These are phyloP conservation scores for Drosophila yooni DNA, from an alignment of 2,888 invertebrate genomes.

Conservation along the genomic window DNA sequence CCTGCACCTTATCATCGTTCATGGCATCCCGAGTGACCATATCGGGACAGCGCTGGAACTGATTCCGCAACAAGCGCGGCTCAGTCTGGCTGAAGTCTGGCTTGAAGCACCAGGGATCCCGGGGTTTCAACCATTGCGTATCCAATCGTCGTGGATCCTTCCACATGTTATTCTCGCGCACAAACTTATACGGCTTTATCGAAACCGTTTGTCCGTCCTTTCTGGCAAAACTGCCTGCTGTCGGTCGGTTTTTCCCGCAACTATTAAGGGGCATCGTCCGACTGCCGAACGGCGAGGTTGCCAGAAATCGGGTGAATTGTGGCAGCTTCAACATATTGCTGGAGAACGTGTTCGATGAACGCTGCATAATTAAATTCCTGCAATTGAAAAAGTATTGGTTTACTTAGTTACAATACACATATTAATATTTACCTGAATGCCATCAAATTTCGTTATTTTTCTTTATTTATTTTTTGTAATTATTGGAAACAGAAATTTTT, in stretches of 20 bases:
- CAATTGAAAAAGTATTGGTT: background rate
- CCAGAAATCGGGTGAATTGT: background rate
- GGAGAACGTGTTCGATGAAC: conserved; percentile 25
- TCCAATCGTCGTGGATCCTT: conserved; percentile 29
- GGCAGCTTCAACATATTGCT: conserved; percentile 18
- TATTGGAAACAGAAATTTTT: conserved; percentile 27
- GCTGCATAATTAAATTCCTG: conserved; percentile 35
- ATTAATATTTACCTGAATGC: conserved; percentile 12
- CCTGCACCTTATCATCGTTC: no score
- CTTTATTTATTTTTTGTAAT: background rate
- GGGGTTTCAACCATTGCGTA: no score
- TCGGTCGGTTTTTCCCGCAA: background rate
- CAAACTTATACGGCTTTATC: no score
- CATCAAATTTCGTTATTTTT: background rate
- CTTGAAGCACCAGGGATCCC: no score
- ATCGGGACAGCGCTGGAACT: no score
- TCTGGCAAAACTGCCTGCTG: background rate
- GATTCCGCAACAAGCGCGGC: no score
- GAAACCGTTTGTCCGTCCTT: no score
- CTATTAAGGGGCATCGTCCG: conserved; percentile 10
- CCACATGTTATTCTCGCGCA: conserved; percentile 62
- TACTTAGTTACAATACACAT: no score
- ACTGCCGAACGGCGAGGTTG: background rate
- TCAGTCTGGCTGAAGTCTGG: no score
- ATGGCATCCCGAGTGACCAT: no score